Percentiles rank a stretch among this genome's conserved stretches.
These are phyloP conservation scores for Drosophila bocki DNA, from an alignment of 1,140 invertebrate genomes.

Conservation along the genomic window DNA sequence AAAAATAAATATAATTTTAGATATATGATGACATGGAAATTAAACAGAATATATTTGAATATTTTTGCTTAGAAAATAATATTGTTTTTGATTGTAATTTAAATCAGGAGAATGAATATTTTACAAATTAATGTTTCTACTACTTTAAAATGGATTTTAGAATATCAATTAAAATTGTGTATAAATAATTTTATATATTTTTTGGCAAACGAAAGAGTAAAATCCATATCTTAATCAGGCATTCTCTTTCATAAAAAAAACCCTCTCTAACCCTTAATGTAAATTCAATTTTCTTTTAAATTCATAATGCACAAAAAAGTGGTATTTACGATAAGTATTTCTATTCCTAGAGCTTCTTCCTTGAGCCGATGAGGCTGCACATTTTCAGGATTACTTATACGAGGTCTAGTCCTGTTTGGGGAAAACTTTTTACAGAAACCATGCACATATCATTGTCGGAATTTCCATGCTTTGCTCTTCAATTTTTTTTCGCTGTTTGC, in stretches of 20 bases:
- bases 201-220: too few relatives aligned
- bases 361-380: constrained; percentile 6
- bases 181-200: too few relatives aligned
- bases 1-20: background rate
- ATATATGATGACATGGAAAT: background rate
- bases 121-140: too few relatives aligned
- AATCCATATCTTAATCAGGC: too few relatives aligned
- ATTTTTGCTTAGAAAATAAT: background rate
- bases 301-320: background rate
- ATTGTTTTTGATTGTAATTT: background rate
- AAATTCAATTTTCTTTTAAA: background rate
- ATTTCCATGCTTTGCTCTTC: constrained; percentile 13
- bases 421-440: constrained; percentile 2
- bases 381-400: constrained; percentile 9
- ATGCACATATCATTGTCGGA: constrained; percentile 14
- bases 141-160: too few relatives aligned
- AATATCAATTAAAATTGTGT: too few relatives aligned
- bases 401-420: background rate
- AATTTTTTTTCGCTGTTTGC: constrained; percentile 18
- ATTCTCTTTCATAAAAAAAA: background rate
- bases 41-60: background rate
- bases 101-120: too few relatives aligned
- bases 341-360: background rate
- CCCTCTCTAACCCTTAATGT: background rate
- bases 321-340: background rate